Percentiles rank a stretch among this genome's conserved stretches.
Conservation (phyloP, 2,113 vertebrate genomes). For the Cichladusa arquata region DNA sequence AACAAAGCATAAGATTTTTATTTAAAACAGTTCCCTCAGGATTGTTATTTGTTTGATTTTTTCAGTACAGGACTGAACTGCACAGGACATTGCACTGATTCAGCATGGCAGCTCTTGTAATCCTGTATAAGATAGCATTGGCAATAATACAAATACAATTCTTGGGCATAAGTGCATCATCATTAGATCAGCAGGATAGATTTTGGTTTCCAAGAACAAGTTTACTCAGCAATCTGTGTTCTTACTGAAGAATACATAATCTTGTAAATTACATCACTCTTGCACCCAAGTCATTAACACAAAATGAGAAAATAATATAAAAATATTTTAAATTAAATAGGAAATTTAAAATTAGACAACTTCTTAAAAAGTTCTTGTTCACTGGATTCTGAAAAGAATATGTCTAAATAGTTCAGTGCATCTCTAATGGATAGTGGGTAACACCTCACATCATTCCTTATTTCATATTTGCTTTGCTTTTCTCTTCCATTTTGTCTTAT, state of each 20-base stretch:
- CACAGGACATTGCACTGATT: not conserved
- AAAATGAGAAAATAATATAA: not conserved
- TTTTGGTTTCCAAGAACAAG: not conserved
- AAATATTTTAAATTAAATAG: not conserved
- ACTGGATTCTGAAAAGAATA: not conserved
- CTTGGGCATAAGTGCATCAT: not conserved
- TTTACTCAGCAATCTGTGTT: not conserved
- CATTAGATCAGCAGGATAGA: not conserved
- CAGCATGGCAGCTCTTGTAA: not conserved
- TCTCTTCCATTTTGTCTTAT: not conserved
- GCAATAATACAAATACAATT: not conserved
- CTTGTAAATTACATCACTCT: not conserved
- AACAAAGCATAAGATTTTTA: not conserved
- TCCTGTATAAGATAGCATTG: not conserved
- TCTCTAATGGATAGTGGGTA: not conserved
- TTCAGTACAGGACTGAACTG: not conserved
- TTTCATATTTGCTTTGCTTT: slow-evolving; percentile 1
- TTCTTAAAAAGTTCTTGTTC: not conserved
- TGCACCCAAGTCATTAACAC: not conserved
- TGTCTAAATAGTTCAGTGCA: not conserved
- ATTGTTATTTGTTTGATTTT: not conserved
- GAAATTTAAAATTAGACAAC: not conserved
- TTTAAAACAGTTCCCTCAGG: not conserved
- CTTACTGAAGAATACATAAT: not conserved
- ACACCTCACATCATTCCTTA: not conserved